Evolutionary conservation across 2,888 invertebrate species (phyloP).

Genomic region (Acronicta alni): DNA sequence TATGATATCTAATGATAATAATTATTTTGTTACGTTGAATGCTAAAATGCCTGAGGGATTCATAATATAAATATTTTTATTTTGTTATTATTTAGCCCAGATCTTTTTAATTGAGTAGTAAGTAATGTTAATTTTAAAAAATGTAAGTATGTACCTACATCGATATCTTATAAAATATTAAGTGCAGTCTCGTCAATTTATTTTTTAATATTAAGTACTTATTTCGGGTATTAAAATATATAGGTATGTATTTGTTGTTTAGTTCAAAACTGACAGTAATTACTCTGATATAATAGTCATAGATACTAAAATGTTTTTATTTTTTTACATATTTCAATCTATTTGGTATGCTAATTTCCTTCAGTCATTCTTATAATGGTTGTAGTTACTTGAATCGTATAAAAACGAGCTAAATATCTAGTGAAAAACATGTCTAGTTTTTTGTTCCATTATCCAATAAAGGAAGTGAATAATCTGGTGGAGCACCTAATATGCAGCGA

Average conservation of each 20-base stretch:
- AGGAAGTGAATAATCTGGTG: constrained; percentile 53
- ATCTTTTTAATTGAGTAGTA: too few species aligned
- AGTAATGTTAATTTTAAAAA: too few species aligned
- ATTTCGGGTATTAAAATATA: too few species aligned
- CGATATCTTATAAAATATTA: too few species aligned
- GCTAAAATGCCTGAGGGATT: too few species aligned
- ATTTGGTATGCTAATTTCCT: constrained; percentile 17
- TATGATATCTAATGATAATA: too few species aligned
- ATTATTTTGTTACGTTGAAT: too few species aligned
- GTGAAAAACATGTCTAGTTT: constrained; percentile 41
- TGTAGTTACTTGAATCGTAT: constrained; percentile 15
- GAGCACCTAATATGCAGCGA: constrained; percentile 43
- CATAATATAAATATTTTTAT: not conserved
- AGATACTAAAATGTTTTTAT: too few species aligned
- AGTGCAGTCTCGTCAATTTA: too few species aligned
- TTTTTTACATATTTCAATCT: not conserved
- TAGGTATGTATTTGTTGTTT: not conserved
- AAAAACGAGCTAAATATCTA: constrained; percentile 27
- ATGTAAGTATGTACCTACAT: too few species aligned
- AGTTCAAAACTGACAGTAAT: constrained; percentile 13
- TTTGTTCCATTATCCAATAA: constrained; percentile 45
- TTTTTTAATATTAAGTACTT: too few species aligned
- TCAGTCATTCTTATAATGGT: not conserved
- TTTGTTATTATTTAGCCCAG: too few species aligned
- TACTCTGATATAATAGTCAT: not conserved